Percentiles rank a stretch among this genome's conserved stretches.
Evolutionary conservation across 2,797 vertebrate genomes (phyloP).

Genomic region (Australoheros facetus): DNA sequence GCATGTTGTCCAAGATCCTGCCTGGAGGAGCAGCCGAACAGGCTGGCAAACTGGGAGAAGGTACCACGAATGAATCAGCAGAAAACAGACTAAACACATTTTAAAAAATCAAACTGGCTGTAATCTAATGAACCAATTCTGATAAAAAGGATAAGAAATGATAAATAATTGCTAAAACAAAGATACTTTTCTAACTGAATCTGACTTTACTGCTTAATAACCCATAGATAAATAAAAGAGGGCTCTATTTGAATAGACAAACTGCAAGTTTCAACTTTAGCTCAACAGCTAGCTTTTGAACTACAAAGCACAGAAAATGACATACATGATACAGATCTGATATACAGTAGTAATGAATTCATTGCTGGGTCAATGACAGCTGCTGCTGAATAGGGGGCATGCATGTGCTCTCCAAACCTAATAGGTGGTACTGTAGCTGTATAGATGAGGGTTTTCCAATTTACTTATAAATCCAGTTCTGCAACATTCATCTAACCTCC

Average conservation of each 20-base stretch:
- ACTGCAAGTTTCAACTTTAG: neutral
- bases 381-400: neutral
- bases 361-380: neutral
- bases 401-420: neutral
- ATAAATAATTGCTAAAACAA: neutral
- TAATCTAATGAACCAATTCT: neutral
- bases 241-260: neutral
- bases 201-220: neutral
- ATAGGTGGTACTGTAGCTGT: neutral
- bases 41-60: conserved; percentile 98
- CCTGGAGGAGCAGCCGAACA: conserved; percentile 94
- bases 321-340: neutral
- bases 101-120: neutral
- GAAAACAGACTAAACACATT: neutral
- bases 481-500: neutral
- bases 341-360: neutral
- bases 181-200: neutral
- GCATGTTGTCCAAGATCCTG: conserved; percentile 94
- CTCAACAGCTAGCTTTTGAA: too few relatives aligned
- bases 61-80: conserved; percentile 67
- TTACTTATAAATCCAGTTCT: neutral
- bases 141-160: neutral
- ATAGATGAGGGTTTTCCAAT: neutral
- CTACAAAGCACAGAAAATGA: neutral
- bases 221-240: neutral